Evolutionary conservation across 2,797 vertebrate species (phyloP).

Genomic region (Arrhamphus sclerolepis): DNA sequence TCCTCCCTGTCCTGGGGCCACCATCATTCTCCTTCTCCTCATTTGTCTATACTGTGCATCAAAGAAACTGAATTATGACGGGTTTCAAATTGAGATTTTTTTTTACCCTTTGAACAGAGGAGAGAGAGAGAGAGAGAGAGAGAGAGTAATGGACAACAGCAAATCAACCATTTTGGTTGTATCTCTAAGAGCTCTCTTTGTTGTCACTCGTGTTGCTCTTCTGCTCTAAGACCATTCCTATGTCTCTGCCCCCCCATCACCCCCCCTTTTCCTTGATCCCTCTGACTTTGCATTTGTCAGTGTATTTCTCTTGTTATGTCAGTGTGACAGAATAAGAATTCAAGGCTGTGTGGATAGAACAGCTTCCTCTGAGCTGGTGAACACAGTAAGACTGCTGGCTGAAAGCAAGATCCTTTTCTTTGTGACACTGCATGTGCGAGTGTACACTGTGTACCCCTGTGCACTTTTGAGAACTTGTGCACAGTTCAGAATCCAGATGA

Average conservation of each 20-base stretch:
- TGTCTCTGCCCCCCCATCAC: conserved; percentile 8
- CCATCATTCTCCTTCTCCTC: background rate
- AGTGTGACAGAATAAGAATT: conserved; percentile 71
- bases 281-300: conserved; percentile 51
- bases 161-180: background rate
- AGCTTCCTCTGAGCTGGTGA: conserved; percentile 65
- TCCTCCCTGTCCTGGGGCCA: too few relatives aligned
- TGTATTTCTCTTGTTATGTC: conserved; percentile 65
- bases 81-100: conserved; percentile 14
- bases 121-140: background rate
- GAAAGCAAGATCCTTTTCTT: conserved; percentile 44
- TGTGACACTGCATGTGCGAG: conserved; percentile 14
- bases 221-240: conserved; percentile 22
- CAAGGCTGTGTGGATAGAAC: conserved; percentile 71
- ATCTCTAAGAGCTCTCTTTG: conserved; percentile 15
- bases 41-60: conserved; percentile 15
- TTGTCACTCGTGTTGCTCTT: conserved; percentile 4
- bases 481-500: conserved; percentile 19
- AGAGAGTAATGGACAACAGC: background rate
- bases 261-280: conserved; percentile 15
- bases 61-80: conserved; percentile 26
- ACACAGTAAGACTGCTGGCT: conserved; percentile 51
- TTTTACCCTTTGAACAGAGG: conserved; percentile 15
- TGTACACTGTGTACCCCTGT: conserved; percentile 18
- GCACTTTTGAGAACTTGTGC: conserved; percentile 3